Evolutionary conservation across 2,888 invertebrate species (phyloP), one percentile per base, ranked within the genome.

Genomic region (Cerastis rubricosa): DNA sequence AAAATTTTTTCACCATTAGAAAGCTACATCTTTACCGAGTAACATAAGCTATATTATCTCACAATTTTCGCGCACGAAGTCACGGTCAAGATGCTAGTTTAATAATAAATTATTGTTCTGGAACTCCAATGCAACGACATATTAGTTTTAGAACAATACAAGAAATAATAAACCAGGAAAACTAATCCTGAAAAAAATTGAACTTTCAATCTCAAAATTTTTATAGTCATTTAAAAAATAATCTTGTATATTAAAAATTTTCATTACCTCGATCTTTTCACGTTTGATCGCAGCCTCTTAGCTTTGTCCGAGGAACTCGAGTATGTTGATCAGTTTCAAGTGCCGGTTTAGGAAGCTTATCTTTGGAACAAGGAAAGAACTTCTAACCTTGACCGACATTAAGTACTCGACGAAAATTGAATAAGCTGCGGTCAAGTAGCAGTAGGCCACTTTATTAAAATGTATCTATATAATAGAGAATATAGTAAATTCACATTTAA

Each of bases 321-420:
- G 59, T 63, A 54, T 74, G 45, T 74, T 78, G 73, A 78, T 78
- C 51, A 67, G 70, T 64, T 69, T 61, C 35, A 71, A 83, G 83
- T 64, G 67, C 54, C 54, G 14, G 73, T 71, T 83, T 64, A 51
- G 40, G 43, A 71, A 71, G 14, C 40, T 45, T 9, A 49, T 73
- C 51, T 69, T 82, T 54, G 47, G 7, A 49, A 49, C 40, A 54
- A 40, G 12, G 25, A 35, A 45, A 81, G n/a, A 57, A 51, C 61
- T 57, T 47, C n/a, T 45, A 40, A n/a, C 76, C 76, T 59, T 71
- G 81, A 72, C 71, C 77, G 19, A 51, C n/a, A 72, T 69, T 70
- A 61, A 17, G 7, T 47, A 47, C 19, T 43, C 17, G 12, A 65
- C 14, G 14, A 61, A 61, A 77, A 47, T 47, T 14, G 19, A 66